Percentiles rank a stretch among this genome's conserved stretches.
phyloP scores from a whole-genome alignment of 2,888 invertebrate genomes.

The Drosophila antonietae region DNA sequence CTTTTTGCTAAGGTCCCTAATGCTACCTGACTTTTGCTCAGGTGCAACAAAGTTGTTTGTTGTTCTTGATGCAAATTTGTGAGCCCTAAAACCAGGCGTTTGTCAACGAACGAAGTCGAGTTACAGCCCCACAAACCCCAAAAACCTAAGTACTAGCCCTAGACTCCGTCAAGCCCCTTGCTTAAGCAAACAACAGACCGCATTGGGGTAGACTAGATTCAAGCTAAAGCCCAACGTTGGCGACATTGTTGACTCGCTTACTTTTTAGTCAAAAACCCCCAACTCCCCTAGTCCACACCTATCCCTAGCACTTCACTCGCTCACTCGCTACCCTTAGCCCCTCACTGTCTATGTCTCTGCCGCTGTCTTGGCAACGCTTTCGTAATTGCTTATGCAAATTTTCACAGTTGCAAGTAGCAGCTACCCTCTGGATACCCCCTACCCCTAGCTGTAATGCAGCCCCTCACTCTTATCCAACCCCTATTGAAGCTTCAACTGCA shows the following conservation, averaged over 20 bases:
- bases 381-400: constrained; percentile 80
- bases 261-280: background rate
- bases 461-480: background rate
- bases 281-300: background rate
- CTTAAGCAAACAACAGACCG: constrained; percentile 14
- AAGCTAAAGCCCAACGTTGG: constrained; percentile 16
- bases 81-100: constrained; percentile 15
- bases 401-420: constrained; percentile 57
- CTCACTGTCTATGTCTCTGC: background rate
- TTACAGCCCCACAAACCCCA: background rate
- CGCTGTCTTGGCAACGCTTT: constrained; percentile 47
- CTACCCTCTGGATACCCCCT: background rate
- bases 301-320: background rate
- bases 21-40: constrained; percentile 5
- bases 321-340: background rate
- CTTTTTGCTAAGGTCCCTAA: constrained; percentile 5
- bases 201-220: constrained; percentile 18
- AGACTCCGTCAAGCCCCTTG: background rate
- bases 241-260: constrained; percentile 38
- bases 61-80: constrained; percentile 52
- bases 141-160: background rate
- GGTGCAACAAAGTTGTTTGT: constrained; percentile 18
- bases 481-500: background rate
- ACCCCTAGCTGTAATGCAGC: background rate
- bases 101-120: constrained; percentile 29